Evolutionary conservation across 2,113 vertebrate genomes (phyloP).

Genomic region (Propithecus coquereli): DNA sequence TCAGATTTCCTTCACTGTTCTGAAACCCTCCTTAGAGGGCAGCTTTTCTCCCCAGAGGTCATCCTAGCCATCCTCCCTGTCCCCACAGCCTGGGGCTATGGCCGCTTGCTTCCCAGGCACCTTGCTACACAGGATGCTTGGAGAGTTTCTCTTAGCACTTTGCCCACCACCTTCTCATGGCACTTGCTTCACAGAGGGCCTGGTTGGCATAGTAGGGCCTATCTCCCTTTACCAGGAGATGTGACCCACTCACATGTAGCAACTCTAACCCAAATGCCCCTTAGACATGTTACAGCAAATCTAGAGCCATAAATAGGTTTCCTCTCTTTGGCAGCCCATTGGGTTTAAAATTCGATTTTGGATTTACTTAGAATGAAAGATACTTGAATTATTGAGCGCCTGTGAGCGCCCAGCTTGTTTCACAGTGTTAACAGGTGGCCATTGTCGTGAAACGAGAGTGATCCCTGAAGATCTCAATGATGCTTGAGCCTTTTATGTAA

Average conservation of each 20-base stretch:
- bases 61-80: neutral
- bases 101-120: neutral
- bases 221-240: neutral
- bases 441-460: neutral
- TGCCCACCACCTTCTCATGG: neutral
- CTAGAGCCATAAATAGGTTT: neutral
- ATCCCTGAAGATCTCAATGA: conserved; percentile 28
- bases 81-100: neutral
- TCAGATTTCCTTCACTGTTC: neutral
- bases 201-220: neutral
- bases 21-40: neutral
- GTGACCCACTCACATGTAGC: neutral
- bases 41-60: neutral
- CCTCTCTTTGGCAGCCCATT: neutral
- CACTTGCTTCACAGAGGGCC: neutral
- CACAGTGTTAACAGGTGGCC: conserved; percentile 39
- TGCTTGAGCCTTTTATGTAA: conserved; percentile 68
- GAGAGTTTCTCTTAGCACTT: neutral
- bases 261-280: neutral
- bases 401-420: neutral
- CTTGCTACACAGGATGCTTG: neutral
- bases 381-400: conserved; percentile 59
- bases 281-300: neutral
- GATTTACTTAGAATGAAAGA: conserved; percentile 43
- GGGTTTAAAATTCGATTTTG: neutral